Percentiles rank a stretch among this genome's conserved stretches.
Evolutionary conservation across 2,113 vertebrate species (phyloP).

Genomic region (Sialia sialis): DNA sequence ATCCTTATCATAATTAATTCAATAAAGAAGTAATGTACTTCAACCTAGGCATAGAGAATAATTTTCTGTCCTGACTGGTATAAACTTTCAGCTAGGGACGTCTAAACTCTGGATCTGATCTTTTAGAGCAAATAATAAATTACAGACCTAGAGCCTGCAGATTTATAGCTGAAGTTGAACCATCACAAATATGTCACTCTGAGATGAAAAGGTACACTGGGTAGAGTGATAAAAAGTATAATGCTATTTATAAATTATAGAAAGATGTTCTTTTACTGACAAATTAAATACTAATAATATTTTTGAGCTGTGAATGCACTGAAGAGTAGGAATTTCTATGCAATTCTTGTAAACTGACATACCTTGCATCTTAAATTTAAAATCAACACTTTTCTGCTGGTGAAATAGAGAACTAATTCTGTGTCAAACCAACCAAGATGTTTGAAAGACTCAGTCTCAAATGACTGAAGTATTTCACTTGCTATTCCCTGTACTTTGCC

Average conservation of each 20-base stretch:
- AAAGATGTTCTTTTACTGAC: conserved; percentile 1
- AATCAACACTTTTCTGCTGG: conserved; percentile 33
- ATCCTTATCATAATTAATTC: conserved; percentile 99
- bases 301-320: not conserved
- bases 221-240: conserved; percentile 62
- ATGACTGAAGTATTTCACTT: not conserved
- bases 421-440: conserved; percentile 15
- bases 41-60: conserved; percentile 91
- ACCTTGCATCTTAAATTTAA: conserved; percentile 42
- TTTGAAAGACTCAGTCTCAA: not conserved
- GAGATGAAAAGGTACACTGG: conserved; percentile 62
- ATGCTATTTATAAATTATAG: conserved; percentile 57
- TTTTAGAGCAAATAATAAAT: conserved; percentile 86
- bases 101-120: conserved; percentile 88
- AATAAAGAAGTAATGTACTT: conserved; percentile 99
- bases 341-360: not conserved
- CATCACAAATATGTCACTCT: conserved; percentile 57
- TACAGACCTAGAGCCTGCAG: conserved; percentile 83
- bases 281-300: conserved; percentile 7
- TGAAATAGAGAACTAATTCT: conserved; percentile 50
- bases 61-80: conserved; percentile 84
- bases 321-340: conserved; percentile 1
- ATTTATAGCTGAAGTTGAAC: conserved; percentile 72
- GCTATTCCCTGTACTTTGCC: not conserved
- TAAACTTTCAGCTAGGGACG: conserved; percentile 89